Evolutionary conservation across 2,888 invertebrate species (phyloP).

Genomic region (Choristoneura rosaceana): DNA sequence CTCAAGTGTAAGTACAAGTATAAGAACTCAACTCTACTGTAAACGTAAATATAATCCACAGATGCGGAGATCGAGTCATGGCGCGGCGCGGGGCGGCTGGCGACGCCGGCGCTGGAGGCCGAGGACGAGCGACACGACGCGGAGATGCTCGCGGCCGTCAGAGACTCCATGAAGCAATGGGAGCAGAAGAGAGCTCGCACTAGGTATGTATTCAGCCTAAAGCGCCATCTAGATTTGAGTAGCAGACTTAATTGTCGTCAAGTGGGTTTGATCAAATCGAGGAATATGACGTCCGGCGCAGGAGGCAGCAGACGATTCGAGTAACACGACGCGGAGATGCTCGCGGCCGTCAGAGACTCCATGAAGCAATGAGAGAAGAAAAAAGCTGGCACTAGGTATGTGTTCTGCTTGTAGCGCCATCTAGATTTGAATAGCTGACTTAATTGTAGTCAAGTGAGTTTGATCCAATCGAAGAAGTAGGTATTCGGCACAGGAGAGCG

Average conservation of each 20-base stretch:
- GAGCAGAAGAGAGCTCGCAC: slow-evolving; percentile 83
- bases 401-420: too few species aligned
- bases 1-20: too few species aligned
- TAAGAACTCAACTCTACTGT: too few species aligned
- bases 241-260: not conserved
- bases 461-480: slow-evolving; percentile 48
- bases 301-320: slow-evolving; percentile 91
- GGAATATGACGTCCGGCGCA: slow-evolving; percentile 80
- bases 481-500: slow-evolving; percentile 86
- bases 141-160: slow-evolving; percentile 90
- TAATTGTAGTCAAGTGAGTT: not conserved
- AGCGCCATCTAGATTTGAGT: not conserved
- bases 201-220: slow-evolving; percentile 62
- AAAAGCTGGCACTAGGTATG: slow-evolving; percentile 79
- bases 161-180: slow-evolving; percentile 90
- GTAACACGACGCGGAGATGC: slow-evolving; percentile 88
- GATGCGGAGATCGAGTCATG: slow-evolving; percentile 80
- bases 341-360: slow-evolving; percentile 80
- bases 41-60: slow-evolving; percentile 44
- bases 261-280: slow-evolving; percentile 49
- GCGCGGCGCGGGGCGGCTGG: slow-evolving; percentile 80
- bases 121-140: slow-evolving; percentile 90
- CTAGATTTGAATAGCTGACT: slow-evolving; percentile 46
- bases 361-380: slow-evolving; percentile 89
- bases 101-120: slow-evolving; percentile 87